Conservation (phyloP, 1,140 invertebrate genomes). For the Arion vulgaris region DNA sequence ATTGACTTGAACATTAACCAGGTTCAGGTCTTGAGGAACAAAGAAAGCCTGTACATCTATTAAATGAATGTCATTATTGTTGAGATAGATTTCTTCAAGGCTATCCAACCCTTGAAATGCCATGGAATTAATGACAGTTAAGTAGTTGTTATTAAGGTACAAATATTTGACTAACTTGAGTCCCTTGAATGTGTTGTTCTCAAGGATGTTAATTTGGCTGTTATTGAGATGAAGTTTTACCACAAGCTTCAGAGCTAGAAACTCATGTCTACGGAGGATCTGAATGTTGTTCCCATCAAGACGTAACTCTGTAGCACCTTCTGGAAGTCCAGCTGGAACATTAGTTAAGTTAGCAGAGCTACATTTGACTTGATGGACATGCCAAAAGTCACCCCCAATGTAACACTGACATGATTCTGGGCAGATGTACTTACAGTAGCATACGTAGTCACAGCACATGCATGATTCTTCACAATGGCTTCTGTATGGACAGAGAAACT, state of each 20-base stretch:
- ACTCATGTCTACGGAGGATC: slow-evolving; percentile 31
- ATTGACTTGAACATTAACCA: slow-evolving; percentile 49
- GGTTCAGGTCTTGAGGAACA: slow-evolving; percentile 28
- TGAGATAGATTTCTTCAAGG: slow-evolving; percentile 50
- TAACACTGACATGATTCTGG: slow-evolving; percentile 48
- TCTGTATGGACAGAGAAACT: slow-evolving; percentile 55
- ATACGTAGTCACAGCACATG: slow-evolving; percentile 52
- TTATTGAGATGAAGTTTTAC: slow-evolving; percentile 51
- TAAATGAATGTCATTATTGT: slow-evolving; percentile 49
- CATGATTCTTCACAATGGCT: slow-evolving; percentile 49
- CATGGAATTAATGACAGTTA: slow-evolving; percentile 35
- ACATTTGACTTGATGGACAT: slow-evolving; percentile 49
- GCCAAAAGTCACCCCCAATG: slow-evolving; percentile 36
- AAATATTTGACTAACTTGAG: slow-evolving; percentile 45
- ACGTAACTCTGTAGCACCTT: slow-evolving; percentile 47
- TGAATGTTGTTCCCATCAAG: slow-evolving; percentile 56
- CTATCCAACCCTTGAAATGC: slow-evolving; percentile 47
- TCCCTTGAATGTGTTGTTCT: slow-evolving; percentile 50
- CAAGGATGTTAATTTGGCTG: slow-evolving; percentile 50
- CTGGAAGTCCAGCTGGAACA: slow-evolving; percentile 47
- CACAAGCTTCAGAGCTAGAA: slow-evolving; percentile 46
- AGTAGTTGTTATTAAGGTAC: slow-evolving; percentile 51
- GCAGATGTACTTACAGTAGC: slow-evolving; percentile 51
- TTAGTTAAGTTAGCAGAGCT: slow-evolving; percentile 37
- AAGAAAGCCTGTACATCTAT: slow-evolving; percentile 48